These are phyloP conservation scores for Mimachlamys varia DNA, from an alignment of 2,888 invertebrate genomes.

Conservation along the genomic window DNA sequence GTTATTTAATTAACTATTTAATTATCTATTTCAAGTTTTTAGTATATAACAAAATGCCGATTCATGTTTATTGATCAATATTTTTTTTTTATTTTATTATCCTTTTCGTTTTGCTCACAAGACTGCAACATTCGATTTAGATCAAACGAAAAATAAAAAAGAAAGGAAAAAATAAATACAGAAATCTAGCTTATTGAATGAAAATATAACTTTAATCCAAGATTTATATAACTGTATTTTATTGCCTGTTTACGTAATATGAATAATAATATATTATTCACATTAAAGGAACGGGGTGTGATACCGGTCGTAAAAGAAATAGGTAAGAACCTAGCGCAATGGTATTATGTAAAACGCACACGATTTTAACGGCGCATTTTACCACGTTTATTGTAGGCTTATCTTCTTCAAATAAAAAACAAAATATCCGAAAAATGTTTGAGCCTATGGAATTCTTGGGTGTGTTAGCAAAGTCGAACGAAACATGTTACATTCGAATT, in stretches of 20 bases:
- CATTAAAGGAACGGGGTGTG: neutral
- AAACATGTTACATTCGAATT: neutral
- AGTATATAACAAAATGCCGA: too few relatives aligned
- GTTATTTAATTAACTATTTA: too few relatives aligned
- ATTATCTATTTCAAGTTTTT: too few relatives aligned
- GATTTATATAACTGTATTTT: neutral
- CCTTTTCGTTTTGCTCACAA: neutral
- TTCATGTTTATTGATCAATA: too few relatives aligned
- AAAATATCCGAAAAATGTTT: neutral
- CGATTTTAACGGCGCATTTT: neutral
- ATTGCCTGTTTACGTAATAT: neutral
- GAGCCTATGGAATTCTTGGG: neutral
- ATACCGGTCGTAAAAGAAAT: neutral
- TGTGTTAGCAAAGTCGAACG: constrained; percentile 9
- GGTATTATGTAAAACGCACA: constrained; percentile 10
- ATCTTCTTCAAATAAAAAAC: neutral
- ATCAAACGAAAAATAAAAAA: neutral
- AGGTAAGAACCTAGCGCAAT: neutral
- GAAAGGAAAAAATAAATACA: neutral
- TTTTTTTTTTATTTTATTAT: neutral
- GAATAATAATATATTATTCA: neutral
- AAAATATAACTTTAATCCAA: neutral
- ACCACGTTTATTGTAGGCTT: neutral
- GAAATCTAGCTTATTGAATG: neutral
- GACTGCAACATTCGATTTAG: neutral